Evolutionary conservation across 2,888 invertebrate genomes (phyloP), one percentile per base, ranked within the genome.

Genomic region (Petrolisthes manimaculis): DNA sequence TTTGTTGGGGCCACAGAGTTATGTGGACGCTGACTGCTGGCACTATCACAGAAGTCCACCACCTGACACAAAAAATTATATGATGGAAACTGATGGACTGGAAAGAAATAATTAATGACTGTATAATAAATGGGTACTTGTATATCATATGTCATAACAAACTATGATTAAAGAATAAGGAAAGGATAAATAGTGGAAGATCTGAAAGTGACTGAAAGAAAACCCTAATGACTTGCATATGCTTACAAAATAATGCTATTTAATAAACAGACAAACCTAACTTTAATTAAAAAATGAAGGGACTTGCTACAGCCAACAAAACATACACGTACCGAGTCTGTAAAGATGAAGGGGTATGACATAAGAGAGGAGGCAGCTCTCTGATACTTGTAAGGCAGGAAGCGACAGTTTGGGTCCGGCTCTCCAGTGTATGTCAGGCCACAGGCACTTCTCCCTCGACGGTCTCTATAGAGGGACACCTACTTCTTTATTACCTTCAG

Each of bases 1-100:
- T 95, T 95, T 24, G 95, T 95, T 0, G 95, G 95, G 0, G 95
- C 94, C 89, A 94, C 94, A 6, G 93, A 93, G 92, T 95, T 94
- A 92, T 95, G 95, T 51, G 93, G 83, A 5, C 69, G 87, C 5
- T 69, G 55, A 21, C 79, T 83, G 53, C 21, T 67, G 67, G 56
- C 53, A 21, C 37, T 54, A 21, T 80, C 84, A 54, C 88, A 88
- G 61, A 88, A 88, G 55, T 88, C 80, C 21, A 84, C 83, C 9
- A 88, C 67, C 88, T 84, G 69, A n/a, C 24, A 14, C 4, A 51
- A 24, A 37, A 18, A 53, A 21, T 4, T 5, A 8, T 37, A 1
- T 12, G 53, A 54, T 12, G 12, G 8, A 54, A 4, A 67, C 12
- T 21, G 53, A 21, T 12, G 51, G 5, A 14, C 12, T 37, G 12